A percentile compares a stretch with the other conserved stretches of the same genome.
Evolutionary conservation across 2,113 vertebrate genomes (phyloP).

Genomic region (Rhegmatorhina hoffmannsi): DNA sequence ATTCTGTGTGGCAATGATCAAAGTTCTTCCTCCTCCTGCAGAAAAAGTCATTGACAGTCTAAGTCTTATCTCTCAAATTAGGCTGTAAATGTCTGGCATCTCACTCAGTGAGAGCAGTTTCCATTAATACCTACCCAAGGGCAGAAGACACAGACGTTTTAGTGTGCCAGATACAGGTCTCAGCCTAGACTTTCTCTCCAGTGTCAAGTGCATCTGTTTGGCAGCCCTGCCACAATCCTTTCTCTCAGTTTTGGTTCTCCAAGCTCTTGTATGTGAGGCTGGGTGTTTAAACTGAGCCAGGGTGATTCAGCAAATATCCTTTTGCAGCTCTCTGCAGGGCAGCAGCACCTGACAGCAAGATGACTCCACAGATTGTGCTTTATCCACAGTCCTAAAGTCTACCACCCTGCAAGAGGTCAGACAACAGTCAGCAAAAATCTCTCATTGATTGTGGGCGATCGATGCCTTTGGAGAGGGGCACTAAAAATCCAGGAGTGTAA

Average conservation of each 20-base stretch:
- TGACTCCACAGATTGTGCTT: constrained; percentile 39
- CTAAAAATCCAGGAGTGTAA: background rate
- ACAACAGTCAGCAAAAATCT: background rate
- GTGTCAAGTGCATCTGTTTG: background rate
- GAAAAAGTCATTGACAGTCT: background rate
- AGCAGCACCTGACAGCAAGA: constrained; percentile 35
- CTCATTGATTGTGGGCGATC: background rate
- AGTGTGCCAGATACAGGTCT: background rate
- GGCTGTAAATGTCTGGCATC: background rate
- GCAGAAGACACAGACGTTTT: constrained; percentile 5
- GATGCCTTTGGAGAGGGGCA: background rate
- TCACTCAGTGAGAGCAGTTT: background rate
- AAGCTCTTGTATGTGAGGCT: background rate
- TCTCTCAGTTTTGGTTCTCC: background rate
- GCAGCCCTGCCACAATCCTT: background rate
- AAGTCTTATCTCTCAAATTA: background rate
- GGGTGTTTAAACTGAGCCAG: background rate
- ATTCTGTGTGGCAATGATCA: background rate
- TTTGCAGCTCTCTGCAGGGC: background rate
- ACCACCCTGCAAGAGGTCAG: fast-evolving
- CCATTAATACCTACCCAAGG: constrained; percentile 33
- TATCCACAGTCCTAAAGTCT: background rate
- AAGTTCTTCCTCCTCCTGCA: constrained; percentile 5
- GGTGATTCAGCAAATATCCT: constrained; percentile 48
- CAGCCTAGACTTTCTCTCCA: background rate